Conservation (phyloP, 2,797 vertebrate genomes). For the Pangasius larnaudii region DNA sequence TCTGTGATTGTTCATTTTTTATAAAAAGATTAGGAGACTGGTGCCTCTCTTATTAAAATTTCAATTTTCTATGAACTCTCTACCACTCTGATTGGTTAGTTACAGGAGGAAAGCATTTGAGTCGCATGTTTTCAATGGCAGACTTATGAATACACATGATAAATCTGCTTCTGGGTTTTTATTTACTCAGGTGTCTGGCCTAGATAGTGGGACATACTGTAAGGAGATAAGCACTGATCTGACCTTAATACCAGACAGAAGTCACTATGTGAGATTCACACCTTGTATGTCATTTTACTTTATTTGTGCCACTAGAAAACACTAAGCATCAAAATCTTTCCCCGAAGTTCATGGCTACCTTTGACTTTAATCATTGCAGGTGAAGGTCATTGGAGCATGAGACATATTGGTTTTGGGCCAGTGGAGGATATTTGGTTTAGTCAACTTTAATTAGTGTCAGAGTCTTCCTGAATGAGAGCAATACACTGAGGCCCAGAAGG, state of each 20-base stretch:
- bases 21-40: neutral
- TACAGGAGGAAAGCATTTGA: neutral
- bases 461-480: neutral
- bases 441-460: conserved; percentile 25
- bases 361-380: conserved; percentile 2
- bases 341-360: neutral
- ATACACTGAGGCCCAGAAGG: neutral
- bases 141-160: neutral
- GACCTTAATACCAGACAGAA: conserved; percentile 1
- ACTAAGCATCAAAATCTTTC: neutral
- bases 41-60: neutral
- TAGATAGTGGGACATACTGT: neutral
- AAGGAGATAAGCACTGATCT: neutral
- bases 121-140: neutral
- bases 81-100: neutral
- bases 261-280: neutral
- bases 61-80: neutral
- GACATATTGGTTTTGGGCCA: neutral
- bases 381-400: conserved; percentile 3
- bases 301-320: neutral
- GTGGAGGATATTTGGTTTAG: conserved; percentile 35
- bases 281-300: neutral
- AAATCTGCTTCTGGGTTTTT: neutral
- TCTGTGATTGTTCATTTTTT: neutral
- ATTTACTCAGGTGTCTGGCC: neutral